Conservation (phyloP, 2,797 vertebrate species). For the Apogon hyalosoma region DNA sequence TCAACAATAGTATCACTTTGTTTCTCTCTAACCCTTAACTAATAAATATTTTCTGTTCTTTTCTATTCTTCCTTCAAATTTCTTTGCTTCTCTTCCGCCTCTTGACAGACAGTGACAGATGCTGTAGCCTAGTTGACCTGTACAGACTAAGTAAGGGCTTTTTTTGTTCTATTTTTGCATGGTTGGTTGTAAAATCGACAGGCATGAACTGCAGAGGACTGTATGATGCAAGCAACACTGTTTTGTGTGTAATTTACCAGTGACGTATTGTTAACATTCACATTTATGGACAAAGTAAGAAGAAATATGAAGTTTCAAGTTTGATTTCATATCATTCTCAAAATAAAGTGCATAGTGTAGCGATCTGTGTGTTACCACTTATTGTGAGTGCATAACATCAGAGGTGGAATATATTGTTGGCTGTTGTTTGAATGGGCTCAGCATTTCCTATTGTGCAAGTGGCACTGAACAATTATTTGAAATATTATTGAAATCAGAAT, state of each 20-base stretch:
- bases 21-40: constrained; percentile 37
- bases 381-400: too few relatives aligned
- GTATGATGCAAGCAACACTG: constrained; percentile 21
- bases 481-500: too few relatives aligned
- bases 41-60: constrained; percentile 58
- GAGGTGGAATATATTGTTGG: too few relatives aligned
- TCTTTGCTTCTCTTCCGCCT: constrained; percentile 44
- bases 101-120: constrained; percentile 60
- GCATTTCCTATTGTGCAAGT: too few relatives aligned
- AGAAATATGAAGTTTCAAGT: constrained; percentile 17
- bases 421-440: too few relatives aligned
- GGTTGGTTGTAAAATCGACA: constrained; percentile 17
- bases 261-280: not conserved
- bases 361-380: too few relatives aligned
- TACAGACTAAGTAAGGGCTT: constrained; percentile 76
- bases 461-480: too few relatives aligned
- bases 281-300: constrained; percentile 4
- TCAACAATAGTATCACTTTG: constrained; percentile 18
- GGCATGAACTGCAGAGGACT: constrained; percentile 48
- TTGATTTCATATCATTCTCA: not conserved
- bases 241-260: not conserved
- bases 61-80: constrained; percentile 34
- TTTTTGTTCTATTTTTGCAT: constrained; percentile 65
- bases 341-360: not conserved
- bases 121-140: constrained; percentile 75